Conservation (phyloP, 2,888 invertebrate genomes). For the Leptogaster cylindrica region DNA sequence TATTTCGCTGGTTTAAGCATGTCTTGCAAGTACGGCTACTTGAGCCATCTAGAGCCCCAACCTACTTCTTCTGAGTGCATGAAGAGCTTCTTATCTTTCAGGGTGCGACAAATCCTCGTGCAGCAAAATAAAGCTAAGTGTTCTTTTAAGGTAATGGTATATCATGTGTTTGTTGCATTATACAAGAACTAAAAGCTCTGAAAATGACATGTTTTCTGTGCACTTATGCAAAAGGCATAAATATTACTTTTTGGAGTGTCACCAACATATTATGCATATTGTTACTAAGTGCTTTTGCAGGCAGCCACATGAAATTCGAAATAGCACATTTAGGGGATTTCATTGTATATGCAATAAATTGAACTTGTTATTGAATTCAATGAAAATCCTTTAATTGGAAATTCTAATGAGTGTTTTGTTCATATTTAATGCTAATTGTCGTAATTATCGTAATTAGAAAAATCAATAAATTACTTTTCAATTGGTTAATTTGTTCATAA, state of each 20-base stretch:
- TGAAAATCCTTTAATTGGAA: too few relatives aligned
- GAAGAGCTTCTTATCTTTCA: constrained; percentile 35
- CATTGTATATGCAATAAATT: neutral
- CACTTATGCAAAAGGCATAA: constrained; percentile 33
- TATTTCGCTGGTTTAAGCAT: constrained; percentile 1
- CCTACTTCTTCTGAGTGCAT: constrained; percentile 34
- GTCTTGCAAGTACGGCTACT: constrained; percentile 29
- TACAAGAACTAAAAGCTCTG: constrained; percentile 29
- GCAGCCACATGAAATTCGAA: constrained; percentile 15
- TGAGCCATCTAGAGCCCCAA: constrained; percentile 35
- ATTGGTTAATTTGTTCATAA: too few relatives aligned
- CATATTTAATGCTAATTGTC: too few relatives aligned
- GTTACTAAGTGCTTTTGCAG: constrained; percentile 35
- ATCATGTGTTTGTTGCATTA: constrained; percentile 35
- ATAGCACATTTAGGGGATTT: constrained; percentile 9
- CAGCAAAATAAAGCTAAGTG: constrained; percentile 29
- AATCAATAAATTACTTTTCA: too few relatives aligned
- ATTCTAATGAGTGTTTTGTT: too few relatives aligned
- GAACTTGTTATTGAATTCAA: too few relatives aligned
- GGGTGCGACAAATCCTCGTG: constrained; percentile 29
- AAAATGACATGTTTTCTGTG: constrained; percentile 37
- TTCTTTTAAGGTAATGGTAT: constrained; percentile 38
- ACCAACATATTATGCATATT: constrained; percentile 38
- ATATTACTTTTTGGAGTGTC: constrained; percentile 39
- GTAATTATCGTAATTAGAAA: too few relatives aligned